phyloP scores from a whole-genome alignment of 1,140 invertebrate species.

The Drosophila baimaii region DNA sequence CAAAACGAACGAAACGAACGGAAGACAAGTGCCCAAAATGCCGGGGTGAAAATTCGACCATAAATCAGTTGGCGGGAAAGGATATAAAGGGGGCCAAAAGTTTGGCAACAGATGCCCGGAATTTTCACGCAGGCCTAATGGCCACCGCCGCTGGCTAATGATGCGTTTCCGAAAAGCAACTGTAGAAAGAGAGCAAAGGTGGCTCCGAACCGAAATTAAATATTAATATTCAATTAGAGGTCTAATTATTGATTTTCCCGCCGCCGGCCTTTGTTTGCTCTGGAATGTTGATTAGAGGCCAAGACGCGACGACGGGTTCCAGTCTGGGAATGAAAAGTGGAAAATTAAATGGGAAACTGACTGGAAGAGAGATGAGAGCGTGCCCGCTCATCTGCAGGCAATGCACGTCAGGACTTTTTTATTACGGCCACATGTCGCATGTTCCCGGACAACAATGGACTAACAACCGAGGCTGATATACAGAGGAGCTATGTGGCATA shows the following conservation, averaged over 20 bases:
- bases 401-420: constrained; percentile 60
- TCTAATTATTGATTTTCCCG: constrained; percentile 59
- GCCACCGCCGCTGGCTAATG: constrained; percentile 37
- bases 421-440: constrained; percentile 70
- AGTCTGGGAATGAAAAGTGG: constrained; percentile 1
- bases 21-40: constrained; percentile 41
- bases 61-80: constrained; percentile 51
- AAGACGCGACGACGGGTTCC: neutral
- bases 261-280: constrained; percentile 1
- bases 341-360: neutral
- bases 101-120: constrained; percentile 37
- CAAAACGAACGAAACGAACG: constrained; percentile 9
- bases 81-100: constrained; percentile 23
- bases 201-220: constrained; percentile 47
- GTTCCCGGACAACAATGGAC: constrained; percentile 29
- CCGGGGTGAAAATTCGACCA: constrained; percentile 31
- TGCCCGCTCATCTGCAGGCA: constrained; percentile 39
- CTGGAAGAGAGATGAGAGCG: neutral
- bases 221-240: constrained; percentile 76
- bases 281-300: constrained; percentile 8
- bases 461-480: neutral
- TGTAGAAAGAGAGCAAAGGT: constrained; percentile 1
- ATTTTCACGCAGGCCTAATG: constrained; percentile 48
- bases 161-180: constrained; percentile 18
- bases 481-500: neutral